Evolutionary conservation across 2,113 vertebrate genomes (phyloP), one percentile per base, ranked within the genome.

Genomic region (Anarrhichthys ocellatus): DNA sequence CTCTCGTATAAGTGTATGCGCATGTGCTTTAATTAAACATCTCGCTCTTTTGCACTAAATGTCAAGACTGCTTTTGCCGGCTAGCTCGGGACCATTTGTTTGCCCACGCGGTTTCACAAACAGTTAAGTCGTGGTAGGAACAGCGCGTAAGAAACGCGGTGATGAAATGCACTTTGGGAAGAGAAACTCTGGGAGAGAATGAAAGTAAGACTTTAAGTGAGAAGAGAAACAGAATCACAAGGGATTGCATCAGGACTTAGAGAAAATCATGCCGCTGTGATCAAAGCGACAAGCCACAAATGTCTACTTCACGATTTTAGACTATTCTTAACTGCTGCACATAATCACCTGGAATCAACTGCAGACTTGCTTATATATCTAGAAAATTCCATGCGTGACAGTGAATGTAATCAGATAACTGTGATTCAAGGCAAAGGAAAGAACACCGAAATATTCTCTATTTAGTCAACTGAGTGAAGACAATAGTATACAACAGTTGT

Each of bases 271-370:
- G 17, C 56, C 0, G 34, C 83, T 24, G n/a, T 29, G 74, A 86
- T 91, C 74, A 87, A 76, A 86, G 59, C 58, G 76, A 82, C 58
- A 70, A 80, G 11, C 40, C 70, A 52, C 76, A 76, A 78, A 66
- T 59, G 52, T 85, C 54, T 5, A 56, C n/a, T 24, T 56, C 4
- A n/a, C 13, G 20, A 54, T 54, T 54, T n/a, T 4, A 20, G 50
- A 54, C 52, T 0, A 11, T 11, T 56, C 74, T 44, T 18, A 56
- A 65, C 69, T 24, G 64, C 75, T 82, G 61, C 71, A 73, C 20
- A 42, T 63, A 80, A 87, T 78, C 67, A 83, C 73, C 73, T 89
- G 42, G 65, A 90, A 89, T 91, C 87, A 89, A 62, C 69, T 24
- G 6, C 59, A 78, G 71, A 66, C 44, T 52, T 22, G 9, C 64